Conservation (phyloP, 2,113 vertebrate species). For the Lathamus discolor region DNA sequence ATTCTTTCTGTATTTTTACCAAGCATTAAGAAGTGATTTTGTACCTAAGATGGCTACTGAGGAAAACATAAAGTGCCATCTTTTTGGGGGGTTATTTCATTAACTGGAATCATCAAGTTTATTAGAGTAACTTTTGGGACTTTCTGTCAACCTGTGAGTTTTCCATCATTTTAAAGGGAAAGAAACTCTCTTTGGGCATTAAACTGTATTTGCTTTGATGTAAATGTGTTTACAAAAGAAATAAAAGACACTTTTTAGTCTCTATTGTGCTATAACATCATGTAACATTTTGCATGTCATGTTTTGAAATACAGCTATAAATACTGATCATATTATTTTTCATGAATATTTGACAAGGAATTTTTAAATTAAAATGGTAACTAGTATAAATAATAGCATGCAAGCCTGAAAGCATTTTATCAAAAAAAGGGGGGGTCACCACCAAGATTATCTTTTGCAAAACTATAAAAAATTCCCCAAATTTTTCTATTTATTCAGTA, state of each 20-base stretch:
- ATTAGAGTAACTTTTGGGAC: neutral
- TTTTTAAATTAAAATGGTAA: neutral
- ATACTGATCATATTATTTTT: neutral
- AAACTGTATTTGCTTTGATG: neutral
- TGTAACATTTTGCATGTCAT: neutral
- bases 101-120: neutral
- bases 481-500: neutral
- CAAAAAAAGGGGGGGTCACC: neutral
- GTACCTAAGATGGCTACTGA: neutral
- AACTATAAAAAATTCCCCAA: fast-evolving
- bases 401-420: neutral
- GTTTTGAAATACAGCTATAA: neutral
- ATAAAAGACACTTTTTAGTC: neutral
- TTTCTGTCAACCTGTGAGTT: neutral
- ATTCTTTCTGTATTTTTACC: neutral
- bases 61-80: neutral
- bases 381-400: neutral
- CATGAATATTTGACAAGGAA: neutral
- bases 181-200: neutral
- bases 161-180: neutral
- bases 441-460: neutral
- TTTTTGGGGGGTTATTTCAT: neutral
- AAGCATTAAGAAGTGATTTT: neutral
- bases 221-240: neutral
- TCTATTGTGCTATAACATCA: neutral